These are phyloP conservation scores for Drosophila eohydei DNA, from an alignment of 2,888 invertebrate species.

Conservation along the genomic window DNA sequence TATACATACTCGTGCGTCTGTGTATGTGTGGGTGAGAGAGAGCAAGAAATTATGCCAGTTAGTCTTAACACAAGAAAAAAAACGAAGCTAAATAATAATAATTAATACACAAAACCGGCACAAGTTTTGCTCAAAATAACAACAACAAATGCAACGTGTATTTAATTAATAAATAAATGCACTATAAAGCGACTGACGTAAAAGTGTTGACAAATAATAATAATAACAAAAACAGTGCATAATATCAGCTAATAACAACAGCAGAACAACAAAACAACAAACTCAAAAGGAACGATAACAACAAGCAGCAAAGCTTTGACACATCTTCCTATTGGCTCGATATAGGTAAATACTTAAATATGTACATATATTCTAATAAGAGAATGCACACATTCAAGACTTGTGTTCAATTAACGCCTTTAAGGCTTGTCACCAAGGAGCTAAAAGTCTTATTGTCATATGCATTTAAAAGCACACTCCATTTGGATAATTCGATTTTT, in stretches of 20 bases:
- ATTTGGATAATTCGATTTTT: neutral
- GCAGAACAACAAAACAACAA: conserved; percentile 28
- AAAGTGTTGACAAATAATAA: conserved; percentile 26
- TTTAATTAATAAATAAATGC: conserved; percentile 36
- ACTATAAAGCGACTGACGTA: conserved; percentile 17
- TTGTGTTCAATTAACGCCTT: conserved; percentile 38
- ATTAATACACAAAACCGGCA: conserved; percentile 52
- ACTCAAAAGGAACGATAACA: conserved; percentile 31
- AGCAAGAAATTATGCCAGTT: conserved; percentile 65
- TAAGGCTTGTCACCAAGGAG: conserved; percentile 23
- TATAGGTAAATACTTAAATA: conserved; percentile 61
- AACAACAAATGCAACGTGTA: conserved; percentile 27
- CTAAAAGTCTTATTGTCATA: neutral
- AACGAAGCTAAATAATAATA: conserved; percentile 42
- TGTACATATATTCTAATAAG: neutral
- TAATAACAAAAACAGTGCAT: conserved; percentile 45
- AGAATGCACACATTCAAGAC: neutral
- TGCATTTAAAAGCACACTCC: neutral
- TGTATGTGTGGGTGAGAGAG: conserved; percentile 54
- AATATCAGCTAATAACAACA: conserved; percentile 31
- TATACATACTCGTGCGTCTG: conserved; percentile 20
- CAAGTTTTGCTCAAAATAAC: conserved; percentile 69
- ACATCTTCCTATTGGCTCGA: conserved; percentile 39
- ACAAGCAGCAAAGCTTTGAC: conserved; percentile 18
- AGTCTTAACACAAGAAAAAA: conserved; percentile 36